Evolutionary conservation across 2,797 vertebrate species (phyloP), one percentile per base, ranked within the genome.

Genomic region (Clarias platycephalus): DNA sequence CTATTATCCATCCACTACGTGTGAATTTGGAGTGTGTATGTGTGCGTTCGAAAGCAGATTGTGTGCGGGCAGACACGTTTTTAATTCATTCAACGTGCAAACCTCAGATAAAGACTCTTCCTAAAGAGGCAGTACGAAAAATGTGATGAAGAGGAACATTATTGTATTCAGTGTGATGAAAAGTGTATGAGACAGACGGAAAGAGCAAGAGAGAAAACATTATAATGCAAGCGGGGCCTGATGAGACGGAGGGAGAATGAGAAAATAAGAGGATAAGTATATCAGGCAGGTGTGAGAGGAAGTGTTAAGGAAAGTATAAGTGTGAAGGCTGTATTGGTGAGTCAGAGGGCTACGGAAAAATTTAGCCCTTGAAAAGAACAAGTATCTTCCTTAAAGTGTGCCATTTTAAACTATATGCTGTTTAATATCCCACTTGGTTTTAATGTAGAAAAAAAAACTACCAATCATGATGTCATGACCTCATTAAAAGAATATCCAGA

Each of bases 211-310:
- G 57, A 71, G 44, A 64, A 44, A 78, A 76, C 77, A 81, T 83
- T 86, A 34, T 71, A 68, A 84, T 81, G 34, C 60, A 86, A n/a
- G 28, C 1, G 8, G 71, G 70, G 55, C 64, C 24, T 87, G 60
- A 79, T 34, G 67, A 80, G 68, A 71, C 7, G 24, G 31, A 26
- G 22, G 49, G 74, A 68, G 72, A 63, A 57, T 37, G 28, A 79
- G 81, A 77, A 78, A 82, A 82, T 53, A 49, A 75, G 60, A 85
- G 34, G 62, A 74, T 83, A 81, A 83, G 64, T 76, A 77, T 67
- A 85, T 72, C 82, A 83, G 79, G 55, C 85, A 86, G 80, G 81
- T 85, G 74, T 16, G 20, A 74, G 70, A 80, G 71, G 60, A 74
- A 49, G 55, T 49, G 78, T 18, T 68, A 79, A 72, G 70, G 31